phyloP scores from a whole-genome alignment of 35 echinoderm and acorn worm genomes.

The Heliocidaris tuberculata region DNA sequence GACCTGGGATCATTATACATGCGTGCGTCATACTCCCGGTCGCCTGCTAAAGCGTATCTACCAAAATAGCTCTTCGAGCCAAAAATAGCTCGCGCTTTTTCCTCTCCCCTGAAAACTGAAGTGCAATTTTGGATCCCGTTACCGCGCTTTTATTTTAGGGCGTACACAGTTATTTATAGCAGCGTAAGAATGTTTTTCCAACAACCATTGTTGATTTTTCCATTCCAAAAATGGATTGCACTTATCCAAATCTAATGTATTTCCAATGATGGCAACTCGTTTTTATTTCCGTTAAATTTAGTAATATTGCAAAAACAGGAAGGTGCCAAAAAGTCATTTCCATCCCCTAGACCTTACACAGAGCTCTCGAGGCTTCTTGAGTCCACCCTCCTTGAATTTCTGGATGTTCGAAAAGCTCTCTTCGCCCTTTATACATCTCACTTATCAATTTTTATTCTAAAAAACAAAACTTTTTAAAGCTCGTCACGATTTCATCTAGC shows the following conservation, averaged over 20 bases:
- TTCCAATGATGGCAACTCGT: neutral
- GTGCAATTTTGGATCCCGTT: neutral
- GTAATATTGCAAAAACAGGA: neutral
- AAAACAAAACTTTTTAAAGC: neutral
- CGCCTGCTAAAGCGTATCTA: neutral
- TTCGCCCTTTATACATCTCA: neutral
- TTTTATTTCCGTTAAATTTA: neutral
- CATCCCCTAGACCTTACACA: neutral
- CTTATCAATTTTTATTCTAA: neutral
- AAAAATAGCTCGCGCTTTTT: neutral
- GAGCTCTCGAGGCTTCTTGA: neutral
- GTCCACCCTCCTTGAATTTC: neutral
- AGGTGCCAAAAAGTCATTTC: neutral
- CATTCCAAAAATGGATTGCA: neutral
- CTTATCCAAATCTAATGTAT: constrained; percentile 18
- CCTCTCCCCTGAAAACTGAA: neutral
- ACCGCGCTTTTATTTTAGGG: constrained; percentile 16
- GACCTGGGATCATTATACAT: constrained; percentile 3
- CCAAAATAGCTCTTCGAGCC: neutral
- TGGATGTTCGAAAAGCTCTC: neutral
- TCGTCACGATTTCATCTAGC: neutral
- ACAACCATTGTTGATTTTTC: neutral
- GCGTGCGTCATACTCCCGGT: neutral
- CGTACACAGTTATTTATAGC: neutral
- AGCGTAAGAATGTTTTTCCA: neutral